Conservation (phyloP, 37 sponge, comb jelly and placozoan species). For the Eunapius fragilis region DNA sequence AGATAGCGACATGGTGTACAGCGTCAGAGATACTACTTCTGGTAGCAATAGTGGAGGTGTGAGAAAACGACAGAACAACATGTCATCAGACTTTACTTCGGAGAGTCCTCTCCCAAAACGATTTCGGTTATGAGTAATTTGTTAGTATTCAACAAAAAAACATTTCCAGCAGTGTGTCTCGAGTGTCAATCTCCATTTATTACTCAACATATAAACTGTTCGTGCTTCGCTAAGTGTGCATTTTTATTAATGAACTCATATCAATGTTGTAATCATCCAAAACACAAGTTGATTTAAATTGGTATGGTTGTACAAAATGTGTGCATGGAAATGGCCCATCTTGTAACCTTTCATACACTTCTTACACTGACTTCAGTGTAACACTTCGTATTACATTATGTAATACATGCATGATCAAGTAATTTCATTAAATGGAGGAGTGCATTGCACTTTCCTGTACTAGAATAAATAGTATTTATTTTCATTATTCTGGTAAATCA, state of each 20-base stretch:
- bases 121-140: conserved; percentile 39
- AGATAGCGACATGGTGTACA: neutral
- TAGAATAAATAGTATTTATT: too few species aligned
- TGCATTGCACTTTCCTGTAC: too few species aligned
- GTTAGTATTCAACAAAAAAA: neutral
- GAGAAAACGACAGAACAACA: conserved; percentile 22
- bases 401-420: too few species aligned
- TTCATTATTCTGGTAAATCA: too few species aligned
- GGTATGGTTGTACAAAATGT: too few species aligned
- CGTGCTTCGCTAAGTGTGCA: neutral
- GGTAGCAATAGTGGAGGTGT: conserved; percentile 2
- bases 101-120: conserved; percentile 43
- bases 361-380: too few species aligned
- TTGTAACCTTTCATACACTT: too few species aligned
- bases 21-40: neutral
- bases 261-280: neutral
- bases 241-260: neutral
- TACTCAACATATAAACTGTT: conserved; percentile 5
- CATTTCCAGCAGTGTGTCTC: neutral
- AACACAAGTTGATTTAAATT: neutral
- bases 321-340: too few species aligned
- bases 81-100: conserved; percentile 25
- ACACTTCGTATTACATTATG: too few species aligned
- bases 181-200: conserved; percentile 1
- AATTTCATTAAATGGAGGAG: too few species aligned